These are phyloP conservation scores for Amazona guildingii DNA, from an alignment of 2,113 vertebrate genomes.

Conservation along the genomic window DNA sequence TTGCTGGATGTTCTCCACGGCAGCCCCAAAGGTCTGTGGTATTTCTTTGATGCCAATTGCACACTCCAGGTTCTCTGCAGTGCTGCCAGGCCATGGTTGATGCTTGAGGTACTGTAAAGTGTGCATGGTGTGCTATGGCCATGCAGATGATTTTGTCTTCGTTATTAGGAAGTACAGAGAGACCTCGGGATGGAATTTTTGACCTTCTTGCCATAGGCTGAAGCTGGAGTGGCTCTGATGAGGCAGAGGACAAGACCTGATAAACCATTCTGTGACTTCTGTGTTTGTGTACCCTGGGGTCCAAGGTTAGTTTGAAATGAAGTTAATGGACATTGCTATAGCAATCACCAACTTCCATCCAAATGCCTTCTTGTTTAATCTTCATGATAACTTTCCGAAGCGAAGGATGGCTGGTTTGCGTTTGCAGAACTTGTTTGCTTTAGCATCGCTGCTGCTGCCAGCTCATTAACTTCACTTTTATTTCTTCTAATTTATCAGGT, in stretches of 20 bases:
- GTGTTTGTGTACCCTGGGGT: background rate
- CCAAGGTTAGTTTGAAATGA: background rate
- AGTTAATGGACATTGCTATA: background rate
- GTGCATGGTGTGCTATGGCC: background rate
- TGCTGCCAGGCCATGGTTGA: background rate
- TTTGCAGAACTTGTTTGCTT: slow-evolving; percentile 65
- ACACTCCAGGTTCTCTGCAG: background rate
- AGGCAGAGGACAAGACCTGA: background rate
- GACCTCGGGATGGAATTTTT: background rate
- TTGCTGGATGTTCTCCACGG: background rate
- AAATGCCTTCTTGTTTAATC: slow-evolving; percentile 22
- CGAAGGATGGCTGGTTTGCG: slow-evolving; percentile 42
- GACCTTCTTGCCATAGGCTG: background rate
- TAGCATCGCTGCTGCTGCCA: slow-evolving; percentile 66
- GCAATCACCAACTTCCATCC: background rate
- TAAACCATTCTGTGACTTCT: background rate
- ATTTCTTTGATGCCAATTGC: background rate
- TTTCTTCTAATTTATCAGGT: slow-evolving; percentile 76
- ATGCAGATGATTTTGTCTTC: background rate
- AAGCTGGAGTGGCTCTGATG: background rate
- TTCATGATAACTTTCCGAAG: slow-evolving; percentile 45
- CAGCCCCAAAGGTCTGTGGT: background rate
- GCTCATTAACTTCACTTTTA: slow-evolving; percentile 65
- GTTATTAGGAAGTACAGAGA: background rate
- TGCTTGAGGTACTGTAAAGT: background rate